phyloP scores from a whole-genome alignment of 2,113 vertebrate species.

The Protobothrops flavoviridis region DNA sequence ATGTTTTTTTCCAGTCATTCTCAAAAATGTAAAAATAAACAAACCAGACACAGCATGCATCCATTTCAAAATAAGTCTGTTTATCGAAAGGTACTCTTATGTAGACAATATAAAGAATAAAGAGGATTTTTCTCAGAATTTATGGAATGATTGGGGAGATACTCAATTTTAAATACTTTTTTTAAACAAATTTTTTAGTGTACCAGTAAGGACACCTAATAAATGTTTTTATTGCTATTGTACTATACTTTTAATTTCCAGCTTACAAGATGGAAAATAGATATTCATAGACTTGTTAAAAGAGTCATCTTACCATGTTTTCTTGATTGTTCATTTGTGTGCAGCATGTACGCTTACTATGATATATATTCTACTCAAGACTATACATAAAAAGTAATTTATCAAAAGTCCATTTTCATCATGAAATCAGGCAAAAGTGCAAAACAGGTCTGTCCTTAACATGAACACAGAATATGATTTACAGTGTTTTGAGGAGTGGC shows the following conservation, averaged over 20 bases:
- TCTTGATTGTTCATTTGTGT: conserved; percentile 66
- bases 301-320: conserved; percentile 63
- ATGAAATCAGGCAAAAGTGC: conserved; percentile 73
- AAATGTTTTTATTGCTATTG: conserved; percentile 68
- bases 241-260: conserved; percentile 62
- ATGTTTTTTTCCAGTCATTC: conserved; percentile 33
- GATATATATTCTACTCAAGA: conserved; percentile 65
- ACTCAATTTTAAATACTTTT: conserved; percentile 52
- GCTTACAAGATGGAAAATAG: conserved; percentile 58
- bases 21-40: conserved; percentile 54
- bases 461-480: conserved; percentile 69
- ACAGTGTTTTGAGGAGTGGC: conserved; percentile 59
- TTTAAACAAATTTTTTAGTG: conserved; percentile 60
- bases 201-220: conserved; percentile 53
- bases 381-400: conserved; percentile 70
- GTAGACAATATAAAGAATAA: conserved; percentile 58
- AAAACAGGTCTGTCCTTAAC: conserved; percentile 70
- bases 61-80: conserved; percentile 64
- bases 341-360: conserved; percentile 64
- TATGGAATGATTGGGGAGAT: conserved; percentile 47
- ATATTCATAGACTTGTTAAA: conserved; percentile 64
- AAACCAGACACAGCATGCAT: conserved; percentile 57
- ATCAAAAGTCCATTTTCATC: conserved; percentile 74
- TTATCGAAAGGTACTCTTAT: conserved; percentile 60
- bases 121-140: conserved; percentile 46